Conservation (phyloP, 2,797 vertebrate species). For the Acrossocheilus fasciatus region DNA sequence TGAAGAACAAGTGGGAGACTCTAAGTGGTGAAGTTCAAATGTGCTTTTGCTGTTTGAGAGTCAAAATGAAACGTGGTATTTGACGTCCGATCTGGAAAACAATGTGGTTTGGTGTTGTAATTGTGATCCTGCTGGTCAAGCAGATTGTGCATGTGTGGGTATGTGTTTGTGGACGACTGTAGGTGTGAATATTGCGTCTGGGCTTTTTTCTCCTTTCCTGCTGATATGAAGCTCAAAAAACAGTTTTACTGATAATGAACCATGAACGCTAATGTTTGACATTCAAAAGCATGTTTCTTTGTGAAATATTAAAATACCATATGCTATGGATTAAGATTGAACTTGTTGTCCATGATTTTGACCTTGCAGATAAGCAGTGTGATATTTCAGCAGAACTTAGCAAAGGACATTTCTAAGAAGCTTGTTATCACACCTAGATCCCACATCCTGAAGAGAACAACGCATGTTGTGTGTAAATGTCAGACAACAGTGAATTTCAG, state of each 20-base stretch:
- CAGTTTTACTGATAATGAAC: background rate
- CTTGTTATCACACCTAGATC: background rate
- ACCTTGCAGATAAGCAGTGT: background rate
- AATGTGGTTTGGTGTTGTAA: background rate
- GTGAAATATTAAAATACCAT: background rate
- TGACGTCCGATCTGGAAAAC: background rate
- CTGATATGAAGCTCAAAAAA: background rate
- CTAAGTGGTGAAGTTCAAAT: background rate
- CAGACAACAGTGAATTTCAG: too few relatives aligned
- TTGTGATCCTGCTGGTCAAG: background rate
- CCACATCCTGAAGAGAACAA: slow-evolving; percentile 8
- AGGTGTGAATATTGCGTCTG: background rate
- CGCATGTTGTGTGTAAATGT: background rate
- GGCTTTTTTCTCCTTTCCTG: background rate
- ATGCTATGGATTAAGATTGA: background rate
- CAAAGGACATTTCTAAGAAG: background rate
- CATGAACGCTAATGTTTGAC: background rate
- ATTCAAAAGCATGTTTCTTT: background rate
- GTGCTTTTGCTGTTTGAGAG: background rate
- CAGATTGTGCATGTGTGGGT: background rate
- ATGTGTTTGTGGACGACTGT: background rate
- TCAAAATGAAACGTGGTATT: background rate
- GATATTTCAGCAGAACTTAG: background rate
- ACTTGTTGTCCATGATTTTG: background rate
- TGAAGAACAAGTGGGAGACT: background rate